Evolutionary conservation across 2,113 vertebrate species (phyloP), one percentile per base, ranked within the genome.

Genomic region (Accipiter virgatus): DNA sequence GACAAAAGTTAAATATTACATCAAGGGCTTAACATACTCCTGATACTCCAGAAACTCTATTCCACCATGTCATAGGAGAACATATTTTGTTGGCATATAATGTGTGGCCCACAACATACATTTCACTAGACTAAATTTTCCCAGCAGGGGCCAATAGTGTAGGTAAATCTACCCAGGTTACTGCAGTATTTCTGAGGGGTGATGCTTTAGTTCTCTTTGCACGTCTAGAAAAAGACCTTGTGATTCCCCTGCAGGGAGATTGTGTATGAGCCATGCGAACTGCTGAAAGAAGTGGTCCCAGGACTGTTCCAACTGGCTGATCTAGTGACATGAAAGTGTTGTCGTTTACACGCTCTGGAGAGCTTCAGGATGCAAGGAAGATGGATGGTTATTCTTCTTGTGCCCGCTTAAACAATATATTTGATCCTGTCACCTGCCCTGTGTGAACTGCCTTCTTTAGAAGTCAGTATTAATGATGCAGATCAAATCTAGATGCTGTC

Each of bases 381-480:
- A 91, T 0, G 20, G 93, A 81, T 89, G 86, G 66, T 75, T 88
- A 55, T 93, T 96, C 90, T 94, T 90, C 56, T 68, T 91, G 65
- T 89, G 81, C 83, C 80, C 2, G 1, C 72, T 93, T 95, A 92
- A 92, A 91, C 88, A 81, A 75, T 45, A 19, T 61, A 80, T 97
- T 97, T 92, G 73, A 96, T 95, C 83, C 86, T 95, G 66, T 89
- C 86, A 72, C 70, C 78, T 84, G 72, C 68, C 90, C 80, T 63
- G 40, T 91, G 81, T 81, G 86, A 84, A 67, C 79, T 93, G 72
- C 66, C 47, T 70, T n/a, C 90, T 94, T 95, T 89, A 85, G 88
- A 96, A 95, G 79, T 93, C 95, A 63, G 65, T 78, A 81, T 92
- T 96, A 95, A 95, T 89, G 92, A 96, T 80, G 74, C 71, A 89